phyloP scores from a whole-genome alignment of 2,113 vertebrate genomes.

The Menura novaehollandiae region DNA sequence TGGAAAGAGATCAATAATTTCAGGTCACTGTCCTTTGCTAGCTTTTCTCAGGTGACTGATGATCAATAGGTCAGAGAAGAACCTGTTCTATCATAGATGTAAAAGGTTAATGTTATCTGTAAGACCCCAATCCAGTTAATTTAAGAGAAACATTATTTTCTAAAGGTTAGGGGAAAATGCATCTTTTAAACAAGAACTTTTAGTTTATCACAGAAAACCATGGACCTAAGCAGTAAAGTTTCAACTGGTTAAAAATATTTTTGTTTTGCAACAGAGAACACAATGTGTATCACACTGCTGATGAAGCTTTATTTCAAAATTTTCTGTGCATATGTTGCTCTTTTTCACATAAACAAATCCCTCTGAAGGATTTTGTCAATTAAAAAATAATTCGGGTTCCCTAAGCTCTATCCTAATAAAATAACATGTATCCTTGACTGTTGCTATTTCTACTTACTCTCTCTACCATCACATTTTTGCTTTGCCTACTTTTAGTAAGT shows the following conservation, averaged over 20 bases:
- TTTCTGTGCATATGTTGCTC: not conserved
- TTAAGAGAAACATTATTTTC: not conserved
- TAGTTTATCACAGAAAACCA: not conserved
- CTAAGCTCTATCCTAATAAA: not conserved
- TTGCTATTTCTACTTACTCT: not conserved
- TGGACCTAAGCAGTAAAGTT: not conserved
- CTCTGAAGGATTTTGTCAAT: not conserved
- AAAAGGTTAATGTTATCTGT: slow-evolving; percentile 6
- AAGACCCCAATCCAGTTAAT: not conserved
- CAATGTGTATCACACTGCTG: not conserved
- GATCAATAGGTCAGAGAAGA: not conserved
- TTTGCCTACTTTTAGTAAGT: not conserved
- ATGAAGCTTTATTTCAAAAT: not conserved
- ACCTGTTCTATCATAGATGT: not conserved
- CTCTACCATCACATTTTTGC: not conserved
- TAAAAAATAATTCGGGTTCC: not conserved
- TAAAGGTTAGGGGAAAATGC: not conserved
- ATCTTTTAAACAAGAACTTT: not conserved
- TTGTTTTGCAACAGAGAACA: not conserved
- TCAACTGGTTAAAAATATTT: not conserved
- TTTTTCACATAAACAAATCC: not conserved
- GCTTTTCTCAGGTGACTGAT: not conserved
- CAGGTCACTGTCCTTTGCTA: not conserved
- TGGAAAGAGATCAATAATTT: not conserved
- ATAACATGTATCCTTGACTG: not conserved